phyloP scores from a whole-genome alignment of 2,888 invertebrate genomes.

The Drosophila hamatofila region DNA sequence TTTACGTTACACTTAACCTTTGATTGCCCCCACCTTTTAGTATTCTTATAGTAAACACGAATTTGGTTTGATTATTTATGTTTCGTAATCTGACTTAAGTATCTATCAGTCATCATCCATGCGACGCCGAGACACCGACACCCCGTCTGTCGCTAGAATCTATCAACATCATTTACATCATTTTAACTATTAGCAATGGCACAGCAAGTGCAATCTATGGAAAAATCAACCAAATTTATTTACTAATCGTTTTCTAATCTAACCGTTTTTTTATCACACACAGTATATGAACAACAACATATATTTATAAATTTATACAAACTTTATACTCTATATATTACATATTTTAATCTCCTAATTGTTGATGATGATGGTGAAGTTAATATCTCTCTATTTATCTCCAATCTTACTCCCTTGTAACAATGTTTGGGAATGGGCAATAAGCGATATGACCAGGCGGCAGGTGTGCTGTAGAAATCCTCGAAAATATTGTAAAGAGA shows the following conservation, averaged over 20 bases:
- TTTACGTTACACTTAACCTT: conserved; percentile 35
- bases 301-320: conserved; percentile 46
- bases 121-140: conserved; percentile 66
- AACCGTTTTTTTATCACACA: conserved; percentile 77
- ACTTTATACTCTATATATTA: conserved; percentile 47
- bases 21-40: conserved; percentile 18
- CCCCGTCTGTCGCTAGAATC: conserved; percentile 38
- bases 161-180: conserved; percentile 26
- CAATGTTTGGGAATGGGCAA: conserved; percentile 89
- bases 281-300: conserved; percentile 63
- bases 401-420: conserved; percentile 71
- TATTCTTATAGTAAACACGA: conserved; percentile 24
- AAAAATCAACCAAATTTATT: conserved; percentile 64
- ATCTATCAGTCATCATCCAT: conserved; percentile 58
- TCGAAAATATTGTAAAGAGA: conserved; percentile 84
- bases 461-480: conserved; percentile 87
- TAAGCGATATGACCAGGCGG: conserved; percentile 90
- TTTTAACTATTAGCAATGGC: conserved; percentile 37
- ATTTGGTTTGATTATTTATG: conserved; percentile 26
- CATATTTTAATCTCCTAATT: conserved; percentile 74
- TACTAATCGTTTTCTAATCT: conserved; percentile 80
- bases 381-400: conserved; percentile 77
- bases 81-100: conserved; percentile 33
- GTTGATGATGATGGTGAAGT: conserved; percentile 81
- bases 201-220: conserved; percentile 39